These are phyloP conservation scores for Aythya baeri DNA, from an alignment of 2,113 vertebrate species.

Conservation along the genomic window DNA sequence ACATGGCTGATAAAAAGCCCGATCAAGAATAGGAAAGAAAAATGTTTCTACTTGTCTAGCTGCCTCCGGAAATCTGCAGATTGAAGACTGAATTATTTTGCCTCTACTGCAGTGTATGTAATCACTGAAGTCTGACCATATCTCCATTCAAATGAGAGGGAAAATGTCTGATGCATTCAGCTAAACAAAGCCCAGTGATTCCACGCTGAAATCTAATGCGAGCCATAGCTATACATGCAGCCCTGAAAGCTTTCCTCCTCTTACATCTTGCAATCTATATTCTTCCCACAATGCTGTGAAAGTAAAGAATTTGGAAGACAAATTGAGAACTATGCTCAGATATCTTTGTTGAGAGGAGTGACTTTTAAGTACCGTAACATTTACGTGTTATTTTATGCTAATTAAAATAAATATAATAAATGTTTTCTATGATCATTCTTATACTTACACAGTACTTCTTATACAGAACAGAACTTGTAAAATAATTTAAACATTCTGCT, in stretches of 20 bases:
- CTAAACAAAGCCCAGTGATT: slow-evolving; percentile 27
- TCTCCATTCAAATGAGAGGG: background rate
- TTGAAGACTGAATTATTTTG: slow-evolving; percentile 25
- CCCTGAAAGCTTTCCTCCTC: background rate
- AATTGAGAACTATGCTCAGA: background rate
- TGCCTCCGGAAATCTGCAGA: slow-evolving; percentile 6
- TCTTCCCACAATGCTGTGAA: background rate
- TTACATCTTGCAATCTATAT: background rate
- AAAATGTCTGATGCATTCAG: background rate
- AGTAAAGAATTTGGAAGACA: background rate
- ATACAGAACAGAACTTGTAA: background rate
- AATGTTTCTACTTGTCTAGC: slow-evolving; percentile 33
- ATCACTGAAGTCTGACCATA: slow-evolving; percentile 19
- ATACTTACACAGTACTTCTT: background rate
- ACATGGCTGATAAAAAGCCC: slow-evolving; percentile 64
- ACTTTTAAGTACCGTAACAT: background rate
- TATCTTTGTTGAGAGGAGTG: background rate
- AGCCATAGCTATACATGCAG: background rate
- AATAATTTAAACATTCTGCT: background rate
- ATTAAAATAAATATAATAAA: background rate
- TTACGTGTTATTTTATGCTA: background rate
- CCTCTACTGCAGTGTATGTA: background rate
- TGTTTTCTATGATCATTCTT: background rate
- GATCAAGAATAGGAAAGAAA: slow-evolving; percentile 27
- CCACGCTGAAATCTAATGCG: background rate